Evolutionary conservation across 2,888 invertebrate genomes (phyloP).

Genomic region (Campoplex capitator): DNA sequence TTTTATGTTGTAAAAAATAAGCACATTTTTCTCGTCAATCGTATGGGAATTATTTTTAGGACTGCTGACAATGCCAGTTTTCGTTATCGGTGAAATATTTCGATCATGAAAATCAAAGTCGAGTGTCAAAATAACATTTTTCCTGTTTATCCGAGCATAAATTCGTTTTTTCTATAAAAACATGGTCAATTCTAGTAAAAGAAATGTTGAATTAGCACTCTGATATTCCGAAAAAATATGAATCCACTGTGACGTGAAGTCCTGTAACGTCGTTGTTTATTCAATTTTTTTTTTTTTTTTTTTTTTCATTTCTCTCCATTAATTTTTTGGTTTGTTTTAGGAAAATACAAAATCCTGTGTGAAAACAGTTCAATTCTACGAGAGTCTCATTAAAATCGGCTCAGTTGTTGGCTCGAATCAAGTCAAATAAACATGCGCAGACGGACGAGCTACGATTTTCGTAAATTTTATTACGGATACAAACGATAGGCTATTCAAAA

Average conservation of each 20-base stretch:
- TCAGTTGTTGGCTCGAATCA: not conserved
- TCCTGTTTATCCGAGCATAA: not conserved
- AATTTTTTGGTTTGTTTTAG: not conserved
- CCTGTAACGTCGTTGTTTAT: no score
- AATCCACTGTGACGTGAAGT: no score
- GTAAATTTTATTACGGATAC: not conserved
- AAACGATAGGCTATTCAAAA: not conserved
- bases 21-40: not conserved
- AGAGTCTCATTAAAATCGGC: not conserved
- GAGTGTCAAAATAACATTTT: not conserved
- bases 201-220: no score
- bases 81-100: not conserved
- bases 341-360: not conserved
- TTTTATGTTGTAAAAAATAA: not conserved
- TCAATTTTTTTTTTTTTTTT: no score
- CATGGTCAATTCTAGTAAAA: no score
- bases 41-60: no score
- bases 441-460: not conserved
- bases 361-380: not conserved
- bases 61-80: no score
- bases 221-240: no score
- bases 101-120: not conserved
- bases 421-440: conserved; percentile 1
- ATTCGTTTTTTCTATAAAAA: not conserved
- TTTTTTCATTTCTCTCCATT: not conserved